These are phyloP conservation scores for Gymnodraco acuticeps DNA, from an alignment of 2,797 vertebrate species.

Conservation along the genomic window DNA sequence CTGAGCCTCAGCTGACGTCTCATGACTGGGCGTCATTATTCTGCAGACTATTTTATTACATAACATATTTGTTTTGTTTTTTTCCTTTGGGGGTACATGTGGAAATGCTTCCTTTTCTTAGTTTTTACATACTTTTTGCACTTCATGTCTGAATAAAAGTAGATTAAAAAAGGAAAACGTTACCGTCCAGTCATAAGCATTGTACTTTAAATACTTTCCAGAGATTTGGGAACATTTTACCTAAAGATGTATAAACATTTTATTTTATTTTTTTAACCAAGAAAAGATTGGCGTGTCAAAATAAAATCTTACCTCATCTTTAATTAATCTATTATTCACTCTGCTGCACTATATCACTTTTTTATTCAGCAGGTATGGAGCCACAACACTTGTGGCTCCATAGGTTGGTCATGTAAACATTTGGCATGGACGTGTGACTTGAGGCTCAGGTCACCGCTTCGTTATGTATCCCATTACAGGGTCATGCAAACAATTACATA, in stretches of 20 bases:
- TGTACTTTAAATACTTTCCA: too few relatives aligned
- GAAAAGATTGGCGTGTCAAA: too few relatives aligned
- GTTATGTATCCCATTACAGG: slow-evolving; percentile 53
- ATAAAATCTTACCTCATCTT: neutral
- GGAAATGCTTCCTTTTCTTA: too few relatives aligned
- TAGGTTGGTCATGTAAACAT: slow-evolving; percentile 20
- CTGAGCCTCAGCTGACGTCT: slow-evolving; percentile 51
- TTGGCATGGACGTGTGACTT: slow-evolving; percentile 8
- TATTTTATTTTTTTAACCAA: too few relatives aligned
- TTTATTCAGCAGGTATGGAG: neutral
- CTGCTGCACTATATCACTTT: neutral
- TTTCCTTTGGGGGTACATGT: too few relatives aligned
- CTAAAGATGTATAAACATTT: neutral
- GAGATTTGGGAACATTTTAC: neutral
- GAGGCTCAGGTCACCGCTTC: slow-evolving; percentile 35
- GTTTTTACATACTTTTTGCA: too few relatives aligned
- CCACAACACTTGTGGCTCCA: neutral
- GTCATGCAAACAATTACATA: slow-evolving; percentile 74
- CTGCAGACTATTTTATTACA: neutral
- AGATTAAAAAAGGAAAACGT: neutral
- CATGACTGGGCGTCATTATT: neutral
- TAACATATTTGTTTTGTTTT: neutral
- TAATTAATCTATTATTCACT: neutral
- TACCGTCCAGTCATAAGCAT: neutral
- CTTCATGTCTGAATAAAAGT: neutral